phyloP scores from a whole-genome alignment of 1,140 invertebrate species.

The Contarinia nasturtii region DNA sequence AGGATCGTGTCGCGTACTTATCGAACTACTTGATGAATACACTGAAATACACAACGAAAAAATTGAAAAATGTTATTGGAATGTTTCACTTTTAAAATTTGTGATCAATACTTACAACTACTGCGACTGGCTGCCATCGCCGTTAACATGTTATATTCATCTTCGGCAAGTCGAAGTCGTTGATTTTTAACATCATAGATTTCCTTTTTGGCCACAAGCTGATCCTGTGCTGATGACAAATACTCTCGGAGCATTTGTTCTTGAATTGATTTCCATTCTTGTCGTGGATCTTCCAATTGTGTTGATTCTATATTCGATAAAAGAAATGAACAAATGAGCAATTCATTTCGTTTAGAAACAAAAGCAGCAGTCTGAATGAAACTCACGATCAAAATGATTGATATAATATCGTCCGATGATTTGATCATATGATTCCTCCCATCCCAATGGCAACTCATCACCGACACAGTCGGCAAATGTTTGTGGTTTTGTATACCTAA shows the following conservation, averaged over 20 bases:
- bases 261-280: slow-evolving; percentile 90
- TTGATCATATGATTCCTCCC: slow-evolving; percentile 87
- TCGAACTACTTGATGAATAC: slow-evolving; percentile 65
- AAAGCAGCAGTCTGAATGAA: background rate
- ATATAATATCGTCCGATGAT: slow-evolving; percentile 91
- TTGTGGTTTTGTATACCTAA: slow-evolving; percentile 91
- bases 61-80: slow-evolving; percentile 2
- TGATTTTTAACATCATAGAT: slow-evolving; percentile 92
- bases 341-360: background rate
- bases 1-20: slow-evolving; percentile 85
- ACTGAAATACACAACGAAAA: slow-evolving; percentile 34
- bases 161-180: slow-evolving; percentile 75
- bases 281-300: slow-evolving; percentile 84
- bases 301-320: slow-evolving; percentile 68
- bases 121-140: slow-evolving; percentile 65
- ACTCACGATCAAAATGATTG: slow-evolving; percentile 90
- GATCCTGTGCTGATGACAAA: slow-evolving; percentile 82
- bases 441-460: slow-evolving; percentile 88
- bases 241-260: slow-evolving; percentile 93
- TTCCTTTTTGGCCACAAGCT: slow-evolving; percentile 89
- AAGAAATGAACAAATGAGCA: background rate
- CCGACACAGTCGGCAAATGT: slow-evolving; percentile 95
- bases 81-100: background rate
- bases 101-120: slow-evolving; percentile 50
- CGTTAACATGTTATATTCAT: slow-evolving; percentile 89